Evolutionary conservation across 1,140 invertebrate genomes (phyloP), one percentile per base, ranked within the genome.

Genomic region (Bombus terrestris): DNA sequence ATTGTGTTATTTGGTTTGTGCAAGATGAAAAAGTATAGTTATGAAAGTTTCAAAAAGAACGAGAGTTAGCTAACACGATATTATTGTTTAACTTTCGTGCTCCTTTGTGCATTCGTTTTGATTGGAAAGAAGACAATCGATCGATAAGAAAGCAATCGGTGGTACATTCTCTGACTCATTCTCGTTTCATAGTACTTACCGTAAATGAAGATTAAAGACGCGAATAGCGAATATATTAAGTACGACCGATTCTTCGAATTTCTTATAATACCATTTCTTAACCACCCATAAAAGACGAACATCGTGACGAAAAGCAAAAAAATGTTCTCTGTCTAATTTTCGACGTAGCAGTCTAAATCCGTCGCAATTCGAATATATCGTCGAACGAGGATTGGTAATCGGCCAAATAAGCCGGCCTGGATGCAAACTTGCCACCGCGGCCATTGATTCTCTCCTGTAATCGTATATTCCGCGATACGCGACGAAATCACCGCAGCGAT

Each of bases 371-470:
- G 73, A 64, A 82, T 43, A 62, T 62, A 79, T 84, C 62, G 78
- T 72, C 43, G 39, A 69, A 64, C 47, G 22, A 22, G 12, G 2
- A 9, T 8, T 22, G 15, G 39, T 79, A 85, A 85, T 85, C 66
- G 66, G 43, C 2, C 41, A 80, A 66, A 71, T 85, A 85, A 85
- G 68, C 66, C 39, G 15, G 22, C 22, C 41, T 39, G 39, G 37
- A 59, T 47, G 53, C 53, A 9, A 39, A 59, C 68, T 72, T 41
- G 74, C 43, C 37, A 84, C 74, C 76, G 53, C 32, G 76, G 35
- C 53, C 68, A 85, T 80, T 53, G 76, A 79, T 85, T 85, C 76
- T 37, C 66, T n/a, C 32, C 53, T 72, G 75, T 72, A 84, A 84
- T 84, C 83, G 83, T 72, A 69, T 79, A 69, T 79, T 59, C 35